A percentile compares a stretch with the other conserved stretches of the same genome.
Evolutionary conservation across 2,797 vertebrate genomes (phyloP).

Genomic region (Channa striata): DNA sequence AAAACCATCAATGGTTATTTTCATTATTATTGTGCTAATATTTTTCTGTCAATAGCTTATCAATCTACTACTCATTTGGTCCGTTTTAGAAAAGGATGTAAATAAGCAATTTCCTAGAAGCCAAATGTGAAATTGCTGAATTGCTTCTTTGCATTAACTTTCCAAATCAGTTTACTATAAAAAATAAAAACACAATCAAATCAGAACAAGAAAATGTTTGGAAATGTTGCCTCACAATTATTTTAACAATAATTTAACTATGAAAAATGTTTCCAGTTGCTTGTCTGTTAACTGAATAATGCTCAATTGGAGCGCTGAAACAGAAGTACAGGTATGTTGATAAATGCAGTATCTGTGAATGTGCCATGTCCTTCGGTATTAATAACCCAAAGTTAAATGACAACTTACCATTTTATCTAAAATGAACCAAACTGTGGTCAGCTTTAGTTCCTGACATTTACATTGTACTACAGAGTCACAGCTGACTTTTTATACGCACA

Average conservation of each 20-base stretch:
- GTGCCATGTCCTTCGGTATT: neutral
- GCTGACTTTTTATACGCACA: neutral
- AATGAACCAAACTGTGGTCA: conserved; percentile 1
- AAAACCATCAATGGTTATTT: neutral
- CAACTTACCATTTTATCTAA: neutral
- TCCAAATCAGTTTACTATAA: neutral
- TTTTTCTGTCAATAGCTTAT: neutral
- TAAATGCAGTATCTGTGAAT: neutral
- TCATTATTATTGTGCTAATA: neutral
- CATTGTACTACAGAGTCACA: neutral
- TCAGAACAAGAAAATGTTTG: neutral
- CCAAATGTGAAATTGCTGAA: neutral
- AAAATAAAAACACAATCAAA: neutral
- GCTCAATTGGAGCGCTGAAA: neutral
- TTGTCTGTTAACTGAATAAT: neutral
- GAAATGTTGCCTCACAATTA: neutral
- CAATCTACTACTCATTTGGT: neutral
- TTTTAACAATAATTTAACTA: neutral
- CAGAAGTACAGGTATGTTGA: neutral
- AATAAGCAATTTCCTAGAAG: neutral
- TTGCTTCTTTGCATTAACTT: neutral
- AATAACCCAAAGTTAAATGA: neutral
- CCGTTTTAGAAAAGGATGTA: neutral
- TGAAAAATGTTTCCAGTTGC: neutral
- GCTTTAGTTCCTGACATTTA: neutral